Conservation (phyloP, 1,140 invertebrate genomes). For the Panagrolaimus sp. region DNA sequence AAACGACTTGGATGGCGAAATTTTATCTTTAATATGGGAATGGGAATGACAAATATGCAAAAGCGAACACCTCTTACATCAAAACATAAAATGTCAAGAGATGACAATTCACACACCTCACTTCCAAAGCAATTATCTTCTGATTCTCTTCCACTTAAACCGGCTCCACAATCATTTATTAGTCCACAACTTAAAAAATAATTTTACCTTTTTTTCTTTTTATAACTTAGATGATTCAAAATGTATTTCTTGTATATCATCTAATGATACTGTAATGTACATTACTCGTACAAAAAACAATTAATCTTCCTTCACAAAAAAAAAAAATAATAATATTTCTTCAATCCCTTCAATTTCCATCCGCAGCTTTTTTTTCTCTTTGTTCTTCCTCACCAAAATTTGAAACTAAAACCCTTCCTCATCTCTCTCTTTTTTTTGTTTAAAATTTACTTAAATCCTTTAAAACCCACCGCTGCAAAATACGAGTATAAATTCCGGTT, state of each 20-base stretch:
- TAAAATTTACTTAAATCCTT: too few relatives aligned
- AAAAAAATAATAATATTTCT: too few relatives aligned
- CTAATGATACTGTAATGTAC: slow-evolving; percentile 8
- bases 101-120: slow-evolving; percentile 41
- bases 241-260: too few relatives aligned
- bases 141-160: slow-evolving; percentile 52
- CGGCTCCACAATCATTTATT: slow-evolving; percentile 20
- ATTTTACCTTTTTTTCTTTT: slow-evolving; percentile 10
- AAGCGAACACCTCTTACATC: slow-evolving; percentile 34
- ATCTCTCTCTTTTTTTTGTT: too few relatives aligned
- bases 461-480: too few relatives aligned
- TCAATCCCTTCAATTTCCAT: too few relatives aligned
- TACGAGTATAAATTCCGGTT: too few relatives aligned
- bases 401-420: too few relatives aligned
- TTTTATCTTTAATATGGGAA: slow-evolving; percentile 51
- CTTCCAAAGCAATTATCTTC: slow-evolving; percentile 55
- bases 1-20: slow-evolving; percentile 49
- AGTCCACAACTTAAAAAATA: slow-evolving; percentile 9
- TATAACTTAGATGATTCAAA: slow-evolving; percentile 14
- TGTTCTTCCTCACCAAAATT: too few relatives aligned
- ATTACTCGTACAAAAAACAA: slow-evolving; percentile 15
- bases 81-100: slow-evolving; percentile 46
- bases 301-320: too few relatives aligned
- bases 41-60: slow-evolving; percentile 17
- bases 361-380: too few relatives aligned